Base-by-base conservation (phyloP, 2,797 vertebrate genomes). In the Pangasius krempfi region DNA sequence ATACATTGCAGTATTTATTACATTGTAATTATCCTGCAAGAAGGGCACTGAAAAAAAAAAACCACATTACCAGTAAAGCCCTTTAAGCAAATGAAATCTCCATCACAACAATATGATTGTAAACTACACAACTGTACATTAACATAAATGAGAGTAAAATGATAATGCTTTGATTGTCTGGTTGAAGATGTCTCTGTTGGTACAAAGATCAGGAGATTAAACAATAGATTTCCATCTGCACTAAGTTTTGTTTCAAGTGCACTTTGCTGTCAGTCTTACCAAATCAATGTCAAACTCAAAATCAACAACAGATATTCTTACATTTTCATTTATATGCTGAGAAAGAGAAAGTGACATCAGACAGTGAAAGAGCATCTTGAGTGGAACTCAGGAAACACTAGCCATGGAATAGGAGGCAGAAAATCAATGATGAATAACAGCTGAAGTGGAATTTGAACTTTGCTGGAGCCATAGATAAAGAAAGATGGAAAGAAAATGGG, bases 361-460 rank as follows among this genome's bases (percentile, higher is more conserved):
- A n/a, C 58, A 40, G 81, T 56, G n/a, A 47, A 40, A 22, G 73
- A 85, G 85, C 84, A 85, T 66, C 75, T 76, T 50, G 73, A 88
- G 37, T 47, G 58, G 80, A 82, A 64, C 33, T 62, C 25, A 18
- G 58, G 58, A 82, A 90, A 68, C 50, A 62, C 30, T 30, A 73
- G 86, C 62, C 83, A 56, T 86, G 80, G 64, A 86, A 64, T 62
- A 16, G 79, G 56, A 84, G 88, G 86, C 89, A 91, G 89, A 95
- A 95, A 95, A 96, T 96, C 95, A 94, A 96, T 96, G 94, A 94
- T 93, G 94, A 95, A 95, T 94, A 91, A 92, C 92, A 93, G 92
- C 91, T 95, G 93, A 96, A 95, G 95, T 95, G 94, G 94, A 96
- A 95, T 95, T 94, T 94, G 93, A 96, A 94, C 92, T 92, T 90